Evolutionary conservation across 2,888 invertebrate genomes (phyloP).

Genomic region (Strigamia transsilvanica): DNA sequence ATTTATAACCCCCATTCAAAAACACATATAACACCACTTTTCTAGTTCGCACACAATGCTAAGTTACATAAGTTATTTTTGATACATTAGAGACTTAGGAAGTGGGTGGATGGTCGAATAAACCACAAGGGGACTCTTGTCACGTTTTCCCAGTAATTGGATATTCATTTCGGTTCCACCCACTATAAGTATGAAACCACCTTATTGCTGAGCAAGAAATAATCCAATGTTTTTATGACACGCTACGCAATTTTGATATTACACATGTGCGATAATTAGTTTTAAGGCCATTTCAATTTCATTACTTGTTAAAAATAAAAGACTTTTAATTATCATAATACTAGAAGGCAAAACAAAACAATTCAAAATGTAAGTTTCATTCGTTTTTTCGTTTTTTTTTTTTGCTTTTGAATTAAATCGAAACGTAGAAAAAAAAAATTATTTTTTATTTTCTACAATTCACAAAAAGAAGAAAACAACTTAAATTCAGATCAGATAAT

Average conservation of each 20-base stretch:
- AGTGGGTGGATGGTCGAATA: slow-evolving; percentile 45
- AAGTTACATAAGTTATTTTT: slow-evolving; percentile 15
- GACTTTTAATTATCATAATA: slow-evolving; percentile 32
- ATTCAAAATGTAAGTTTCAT: neutral
- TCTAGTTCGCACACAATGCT: slow-evolving; percentile 10
- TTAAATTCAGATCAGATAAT: no score
- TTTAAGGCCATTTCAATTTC: slow-evolving; percentile 37
- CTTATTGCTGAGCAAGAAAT: slow-evolving; percentile 45
- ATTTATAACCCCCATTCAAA: neutral
- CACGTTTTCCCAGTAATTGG: slow-evolving; percentile 43
- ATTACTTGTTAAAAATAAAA: slow-evolving; percentile 28
- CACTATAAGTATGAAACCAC: slow-evolving; percentile 49
- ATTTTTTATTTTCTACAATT: no score
- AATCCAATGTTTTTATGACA: slow-evolving; percentile 49
- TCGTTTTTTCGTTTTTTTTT: neutral
- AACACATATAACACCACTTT: neutral
- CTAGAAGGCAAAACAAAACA: neutral
- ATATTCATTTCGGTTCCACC: slow-evolving; percentile 49
- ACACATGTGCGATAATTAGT: slow-evolving; percentile 25
- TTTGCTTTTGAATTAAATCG: neutral
- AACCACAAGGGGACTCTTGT: slow-evolving; percentile 49
- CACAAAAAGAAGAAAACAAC: no score
- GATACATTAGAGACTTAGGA: slow-evolving; percentile 29
- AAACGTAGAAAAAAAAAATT: no score
- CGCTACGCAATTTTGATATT: slow-evolving; percentile 37